Evolutionary conservation across 1,140 invertebrate species (phyloP), one percentile per base, ranked within the genome.

Genomic region (Mactra quadrangularis): DNA sequence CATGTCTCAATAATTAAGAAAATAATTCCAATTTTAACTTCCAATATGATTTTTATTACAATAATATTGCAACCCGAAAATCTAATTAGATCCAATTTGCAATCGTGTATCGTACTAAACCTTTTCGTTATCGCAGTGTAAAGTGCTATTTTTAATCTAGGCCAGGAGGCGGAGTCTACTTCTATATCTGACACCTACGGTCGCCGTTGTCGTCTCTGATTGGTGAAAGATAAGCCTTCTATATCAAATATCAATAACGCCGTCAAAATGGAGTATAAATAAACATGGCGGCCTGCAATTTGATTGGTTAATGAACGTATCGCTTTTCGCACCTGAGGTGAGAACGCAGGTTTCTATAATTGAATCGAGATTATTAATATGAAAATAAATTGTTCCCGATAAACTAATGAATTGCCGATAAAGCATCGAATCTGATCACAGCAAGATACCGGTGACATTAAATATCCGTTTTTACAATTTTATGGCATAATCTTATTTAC

Each of bases 161-260:
- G 77, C 68, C 77, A 81, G 47, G 27, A 29, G 77, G 77, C 33
- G 77, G 77, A 81, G 77, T 53, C 35, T 59, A 71, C 27, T 59
- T 25, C 25, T 22, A 52, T 53, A 50, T 35, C 77, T 70, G 45
- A 81, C 77, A 81, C 77, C 77, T 70, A 70, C 68, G 60, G 60
- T 62, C 62, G 66, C 29, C 53, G 53, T 81, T 55, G 62, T 68
- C 27, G n/a, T 35, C 52, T 7, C 77, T 53, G 77, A 81, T 81
- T 81, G 77, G 77, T 60, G 38, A 25, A 60, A 81, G 77, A 81
- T 81, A 81, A 81, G 77, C 50, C 47, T 38, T 38, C 33, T 50
- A 81, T 81, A 81, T 81, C 64, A 70, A 70, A 81, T 71, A 81
- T 81, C 77, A 81, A 81, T 81, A 81, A 47, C 66, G 64, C 66